These are phyloP conservation scores for Galeopsomyia nigrocyanea DNA, from an alignment of 2,888 invertebrate species.

Conservation along the genomic window DNA sequence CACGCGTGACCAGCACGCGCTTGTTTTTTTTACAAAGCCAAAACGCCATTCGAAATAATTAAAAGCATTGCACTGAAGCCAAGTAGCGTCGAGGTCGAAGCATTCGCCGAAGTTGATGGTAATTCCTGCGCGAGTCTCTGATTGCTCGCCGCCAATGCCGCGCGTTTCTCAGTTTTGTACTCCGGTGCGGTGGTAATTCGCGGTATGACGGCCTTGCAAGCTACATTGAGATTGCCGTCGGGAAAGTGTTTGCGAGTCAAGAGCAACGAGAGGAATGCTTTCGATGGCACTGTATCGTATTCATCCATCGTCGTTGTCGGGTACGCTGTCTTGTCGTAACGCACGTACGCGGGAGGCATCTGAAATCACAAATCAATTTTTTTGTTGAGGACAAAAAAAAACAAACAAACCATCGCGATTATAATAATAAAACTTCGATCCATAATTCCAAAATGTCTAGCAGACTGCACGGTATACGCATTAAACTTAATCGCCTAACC, in stretches of 20 bases:
- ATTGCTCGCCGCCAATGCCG: slow-evolving; percentile 63
- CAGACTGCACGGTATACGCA: too few relatives aligned
- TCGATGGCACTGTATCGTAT: slow-evolving; percentile 16
- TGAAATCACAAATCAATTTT: slow-evolving; percentile 11
- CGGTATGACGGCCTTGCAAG: slow-evolving; percentile 60
- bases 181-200: slow-evolving; percentile 53
- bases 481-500: too few relatives aligned
- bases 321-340: background rate
- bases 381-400: too few relatives aligned
- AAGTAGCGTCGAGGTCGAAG: too few relatives aligned
- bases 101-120: background rate
- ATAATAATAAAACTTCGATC: too few relatives aligned
- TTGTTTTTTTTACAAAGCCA: too few relatives aligned
- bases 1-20: too few relatives aligned
- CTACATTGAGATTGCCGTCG: slow-evolving; percentile 58
- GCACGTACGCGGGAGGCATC: slow-evolving; percentile 4
- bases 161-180: slow-evolving; percentile 55
- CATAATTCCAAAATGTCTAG: too few relatives aligned
- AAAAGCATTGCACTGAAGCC: too few relatives aligned
- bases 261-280: slow-evolving; percentile 54
- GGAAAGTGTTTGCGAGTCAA: slow-evolving; percentile 62
- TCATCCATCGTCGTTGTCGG: slow-evolving; percentile 31
- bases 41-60: too few relatives aligned
- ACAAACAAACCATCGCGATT: too few relatives aligned
- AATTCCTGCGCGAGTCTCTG: slow-evolving; percentile 63